Evolutionary conservation across 2,113 vertebrate genomes (phyloP).

Genomic region (Heloderma charlesbogerti): DNA sequence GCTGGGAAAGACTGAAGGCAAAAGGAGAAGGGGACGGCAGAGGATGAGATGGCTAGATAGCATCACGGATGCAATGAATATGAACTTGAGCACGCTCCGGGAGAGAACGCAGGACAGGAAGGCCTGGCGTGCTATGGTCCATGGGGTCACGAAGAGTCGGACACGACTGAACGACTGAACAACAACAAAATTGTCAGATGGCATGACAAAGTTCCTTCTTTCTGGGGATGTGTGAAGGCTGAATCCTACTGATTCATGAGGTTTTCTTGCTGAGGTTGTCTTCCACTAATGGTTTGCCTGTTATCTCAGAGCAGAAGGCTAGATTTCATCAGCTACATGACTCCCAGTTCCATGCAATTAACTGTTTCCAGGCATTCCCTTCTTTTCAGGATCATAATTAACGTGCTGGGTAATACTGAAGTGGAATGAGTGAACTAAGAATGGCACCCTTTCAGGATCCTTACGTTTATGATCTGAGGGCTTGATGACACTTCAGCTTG

Average conservation of each 20-base stretch:
- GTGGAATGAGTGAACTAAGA: no score
- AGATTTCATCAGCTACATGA: neutral
- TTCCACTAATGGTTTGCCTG: neutral
- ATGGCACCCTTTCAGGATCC: neutral
- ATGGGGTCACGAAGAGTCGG: no score
- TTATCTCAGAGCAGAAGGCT: neutral
- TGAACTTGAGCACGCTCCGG: no score
- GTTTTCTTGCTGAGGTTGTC: neutral
- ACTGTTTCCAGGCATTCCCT: neutral
- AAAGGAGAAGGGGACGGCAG: no score
- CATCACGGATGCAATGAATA: no score
- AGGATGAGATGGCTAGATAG: no score
- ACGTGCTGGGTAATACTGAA: neutral
- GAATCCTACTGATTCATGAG: neutral
- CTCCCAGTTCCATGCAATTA: neutral
- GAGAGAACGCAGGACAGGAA: no score
- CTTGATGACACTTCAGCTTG: neutral
- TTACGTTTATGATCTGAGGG: no score
- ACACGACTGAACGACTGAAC: no score
- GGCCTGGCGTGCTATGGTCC: no score
- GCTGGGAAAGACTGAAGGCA: no score
- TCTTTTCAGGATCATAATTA: neutral
- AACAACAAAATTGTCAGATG: neutral
- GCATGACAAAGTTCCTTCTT: neutral
- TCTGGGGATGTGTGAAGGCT: neutral